These are phyloP conservation scores for Dicrostonyx torquatus DNA, from an alignment of 2,797 vertebrate genomes.

Conservation along the genomic window DNA sequence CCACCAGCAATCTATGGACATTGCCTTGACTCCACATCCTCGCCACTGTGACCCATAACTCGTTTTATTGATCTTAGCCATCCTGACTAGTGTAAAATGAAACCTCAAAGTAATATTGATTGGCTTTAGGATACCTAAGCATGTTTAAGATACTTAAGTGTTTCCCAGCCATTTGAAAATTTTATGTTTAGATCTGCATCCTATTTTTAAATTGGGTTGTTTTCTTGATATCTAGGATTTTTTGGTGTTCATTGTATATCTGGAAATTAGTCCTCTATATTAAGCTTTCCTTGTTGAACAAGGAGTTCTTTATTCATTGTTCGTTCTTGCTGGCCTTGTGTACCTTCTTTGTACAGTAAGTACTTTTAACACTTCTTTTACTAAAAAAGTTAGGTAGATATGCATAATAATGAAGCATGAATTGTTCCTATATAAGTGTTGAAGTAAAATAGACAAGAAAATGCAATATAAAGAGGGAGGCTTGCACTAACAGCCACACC, in stretches of 20 bases:
- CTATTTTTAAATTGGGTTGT: neutral
- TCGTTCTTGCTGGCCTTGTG: neutral
- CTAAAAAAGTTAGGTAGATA: neutral
- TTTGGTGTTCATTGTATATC: neutral
- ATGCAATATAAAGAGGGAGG: neutral
- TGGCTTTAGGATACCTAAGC: neutral
- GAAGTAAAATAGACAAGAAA: neutral
- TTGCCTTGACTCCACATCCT: neutral
- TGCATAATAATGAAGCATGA: neutral
- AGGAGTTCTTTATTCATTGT: neutral
- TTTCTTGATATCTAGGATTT: neutral
- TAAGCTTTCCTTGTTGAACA: neutral
- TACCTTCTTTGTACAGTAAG: neutral
- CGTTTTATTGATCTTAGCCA: neutral
- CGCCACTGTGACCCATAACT: neutral
- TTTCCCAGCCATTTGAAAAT: neutral
- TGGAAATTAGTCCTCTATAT: neutral
- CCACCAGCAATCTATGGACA: neutral
- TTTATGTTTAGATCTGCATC: neutral
- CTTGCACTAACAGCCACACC: neutral
- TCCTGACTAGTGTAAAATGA: neutral
- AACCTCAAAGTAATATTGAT: neutral
- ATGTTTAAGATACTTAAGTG: neutral
- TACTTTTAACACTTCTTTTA: neutral
- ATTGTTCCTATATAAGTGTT: neutral